These are phyloP conservation scores for Craterocephalus amniculus DNA, from an alignment of 2,797 vertebrate genomes.

Conservation along the genomic window DNA sequence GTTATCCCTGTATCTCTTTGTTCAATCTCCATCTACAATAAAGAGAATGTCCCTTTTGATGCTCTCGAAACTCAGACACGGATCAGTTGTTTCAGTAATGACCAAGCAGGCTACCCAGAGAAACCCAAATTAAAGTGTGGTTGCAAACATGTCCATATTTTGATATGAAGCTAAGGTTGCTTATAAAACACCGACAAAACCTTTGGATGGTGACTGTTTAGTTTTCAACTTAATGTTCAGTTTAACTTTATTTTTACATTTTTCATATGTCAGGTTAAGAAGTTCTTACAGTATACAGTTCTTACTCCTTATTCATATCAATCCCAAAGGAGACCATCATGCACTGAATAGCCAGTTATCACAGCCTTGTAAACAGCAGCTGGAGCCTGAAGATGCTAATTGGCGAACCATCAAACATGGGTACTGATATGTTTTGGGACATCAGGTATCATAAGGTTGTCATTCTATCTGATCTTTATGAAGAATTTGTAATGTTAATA, in stretches of 20 bases:
- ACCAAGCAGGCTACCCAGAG: too few relatives aligned
- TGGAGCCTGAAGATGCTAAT: too few relatives aligned
- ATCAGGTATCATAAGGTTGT: not conserved
- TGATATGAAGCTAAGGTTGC: not conserved
- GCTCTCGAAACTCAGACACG: not conserved
- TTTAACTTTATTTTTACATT: too few relatives aligned
- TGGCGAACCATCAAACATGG: not conserved
- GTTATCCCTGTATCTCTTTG: too few relatives aligned
- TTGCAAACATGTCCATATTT: not conserved
- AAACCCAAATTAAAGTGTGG: too few relatives aligned
- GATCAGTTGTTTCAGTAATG: not conserved
- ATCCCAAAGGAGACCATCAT: not conserved
- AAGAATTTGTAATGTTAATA: too few relatives aligned
- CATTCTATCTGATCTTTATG: not conserved
- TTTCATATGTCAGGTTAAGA: constrained; percentile 9
- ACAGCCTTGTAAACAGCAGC: too few relatives aligned
- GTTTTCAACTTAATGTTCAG: not conserved
- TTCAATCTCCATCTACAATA: not conserved
- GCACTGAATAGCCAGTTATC: too few relatives aligned
- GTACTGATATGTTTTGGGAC: not conserved
- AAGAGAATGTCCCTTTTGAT: not conserved
- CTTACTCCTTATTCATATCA: not conserved
- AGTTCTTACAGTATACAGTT: too few relatives aligned
- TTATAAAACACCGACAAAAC: not conserved
- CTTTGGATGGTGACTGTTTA: not conserved